Base-by-base conservation (phyloP, 2,797 vertebrate genomes). In the Syngnathus rostellatus region DNA sequence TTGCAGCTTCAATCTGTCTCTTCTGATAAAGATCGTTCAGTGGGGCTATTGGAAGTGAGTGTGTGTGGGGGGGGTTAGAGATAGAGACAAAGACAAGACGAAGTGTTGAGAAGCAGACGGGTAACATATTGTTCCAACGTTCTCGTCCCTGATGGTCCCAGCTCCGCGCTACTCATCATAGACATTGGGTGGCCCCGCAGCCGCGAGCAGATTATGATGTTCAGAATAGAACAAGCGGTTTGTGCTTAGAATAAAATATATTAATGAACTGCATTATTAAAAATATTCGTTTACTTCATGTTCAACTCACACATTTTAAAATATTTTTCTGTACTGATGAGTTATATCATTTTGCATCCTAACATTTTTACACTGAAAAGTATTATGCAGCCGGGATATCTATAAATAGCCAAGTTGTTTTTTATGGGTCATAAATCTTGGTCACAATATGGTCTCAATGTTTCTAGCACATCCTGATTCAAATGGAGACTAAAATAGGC, bases 1-100 rank as follows among this genome's bases (percentile, higher is more conserved):
- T 68, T 57, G 61, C 70, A 71, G 69, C 64, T 78, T 68, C 71
- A 75, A 68, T 79, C 57, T 64, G 71, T 73, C 70, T 71, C 63
- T 51, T 72, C 50, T 67, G 72, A 79, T 79, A 77, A 69, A 72
- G 60, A 73, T 74, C 68, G 45, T 71, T 75, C 48, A 53, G 51
- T 16, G 62, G 45, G 65, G 67, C 65, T 63, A 76, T 71, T 48
- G 61, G 45, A 57, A 66, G 68, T 61, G 31, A 63, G 45, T 17
- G 39, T 16, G 37, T 37, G 9, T n/a, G 39, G 5, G 57, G 8
- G 8, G 10, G 60, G 60, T 7, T 40, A 17, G 37, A 31, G 31
- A 57, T 57, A 8, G 21, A 25, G 41, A 45, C 60, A 23, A 62
- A 45, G 60, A 21, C n/a, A 8, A 43, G 59, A 41, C 16, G 12